These are phyloP conservation scores for Brachionichthys hirsutus DNA, from an alignment of 2,113 vertebrate genomes.

Conservation along the genomic window DNA sequence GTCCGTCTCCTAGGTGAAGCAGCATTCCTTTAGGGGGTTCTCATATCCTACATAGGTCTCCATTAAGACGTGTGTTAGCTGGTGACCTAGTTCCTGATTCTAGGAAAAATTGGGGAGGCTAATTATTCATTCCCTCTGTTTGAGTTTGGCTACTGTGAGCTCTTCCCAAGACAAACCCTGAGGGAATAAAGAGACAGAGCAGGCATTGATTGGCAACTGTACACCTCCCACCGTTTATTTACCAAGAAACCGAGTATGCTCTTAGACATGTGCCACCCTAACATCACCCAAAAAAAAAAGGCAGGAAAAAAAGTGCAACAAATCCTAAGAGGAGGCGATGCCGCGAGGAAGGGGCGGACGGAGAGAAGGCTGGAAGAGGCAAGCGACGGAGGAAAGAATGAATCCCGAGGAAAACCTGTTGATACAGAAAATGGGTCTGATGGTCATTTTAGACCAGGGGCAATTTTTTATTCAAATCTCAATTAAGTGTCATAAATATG, in stretches of 20 bases:
- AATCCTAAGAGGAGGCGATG: constrained; percentile 54
- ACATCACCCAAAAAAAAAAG: constrained; percentile 68
- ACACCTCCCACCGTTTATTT: constrained; percentile 69
- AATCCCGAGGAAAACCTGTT: constrained; percentile 67
- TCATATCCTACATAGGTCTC: constrained; percentile 45
- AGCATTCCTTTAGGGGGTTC: constrained; percentile 52
- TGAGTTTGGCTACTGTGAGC: constrained; percentile 59
- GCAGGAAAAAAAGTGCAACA: constrained; percentile 55
- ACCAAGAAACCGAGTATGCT: constrained; percentile 59
- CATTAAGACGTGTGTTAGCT: constrained; percentile 60
- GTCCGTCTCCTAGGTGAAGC: constrained; percentile 41
- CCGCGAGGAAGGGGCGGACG: constrained; percentile 25
- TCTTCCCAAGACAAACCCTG: constrained; percentile 61
- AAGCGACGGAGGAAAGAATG: constrained; percentile 43
- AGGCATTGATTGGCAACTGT: constrained; percentile 68
- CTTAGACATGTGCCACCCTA: constrained; percentile 56
- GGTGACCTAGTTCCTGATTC: constrained; percentile 62
- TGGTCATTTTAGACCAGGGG: constrained; percentile 30
- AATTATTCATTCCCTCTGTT: constrained; percentile 73
- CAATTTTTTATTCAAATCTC: constrained; percentile 15
- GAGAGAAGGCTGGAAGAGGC: constrained; percentile 56
- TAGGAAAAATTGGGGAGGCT: constrained; percentile 43
- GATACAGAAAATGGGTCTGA: constrained; percentile 54
- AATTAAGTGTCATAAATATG: background rate
- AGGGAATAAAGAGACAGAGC: constrained; percentile 63